Base-by-base conservation (phyloP, 2,797 vertebrate species). In the Phoeniculus purpureus region DNA sequence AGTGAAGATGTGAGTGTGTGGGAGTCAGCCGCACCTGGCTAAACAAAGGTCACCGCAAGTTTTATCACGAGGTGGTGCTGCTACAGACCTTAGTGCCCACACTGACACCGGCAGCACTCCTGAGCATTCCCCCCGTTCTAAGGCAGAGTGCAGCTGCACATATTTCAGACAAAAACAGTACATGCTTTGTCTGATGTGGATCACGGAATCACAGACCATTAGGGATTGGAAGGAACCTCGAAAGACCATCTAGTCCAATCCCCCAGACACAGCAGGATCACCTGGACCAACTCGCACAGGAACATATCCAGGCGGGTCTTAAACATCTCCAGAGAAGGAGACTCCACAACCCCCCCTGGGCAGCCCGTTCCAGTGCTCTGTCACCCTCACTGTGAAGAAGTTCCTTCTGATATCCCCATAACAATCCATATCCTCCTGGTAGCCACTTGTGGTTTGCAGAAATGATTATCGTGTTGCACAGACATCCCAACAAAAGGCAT, bases 61-160 rank as follows among this genome's bases (percentile, higher is more conserved):
- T 78, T 56, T 43, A 17, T 32, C 22, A 26, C 2, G 8, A 7
- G 2, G 2, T 58, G 61, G 2, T 26, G 23, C 11, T n/a, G 10
- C 7, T 12, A 29, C 7, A 40, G 25, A 52, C 13, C 87, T 56
- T 3, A 15, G 23, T 40, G 37, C 3, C 23, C 4, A 67, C 77
- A 3, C 15, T 31, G 29, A 4, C 40, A 50, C 7, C 18, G 48
- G 45, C 27, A 59, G 25, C 13, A 34, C 29, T 86, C 32, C 58
- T 32, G 32, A 27, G 10, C 15, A 4, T 51, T 60, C 71, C 20
- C 12, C 7, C 0, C 0, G 18, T 37, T 47, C 40, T 70, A 32
- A 65, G 4, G 17, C 8, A 65, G 15, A 25, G 26, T 23, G 8
- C 50, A 65, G n/a, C 54, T 15, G 72, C 50, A 65, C 67, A 47